Evolutionary conservation across 2,797 vertebrate species (phyloP).

Genomic region (Mastacembelus armatus): DNA sequence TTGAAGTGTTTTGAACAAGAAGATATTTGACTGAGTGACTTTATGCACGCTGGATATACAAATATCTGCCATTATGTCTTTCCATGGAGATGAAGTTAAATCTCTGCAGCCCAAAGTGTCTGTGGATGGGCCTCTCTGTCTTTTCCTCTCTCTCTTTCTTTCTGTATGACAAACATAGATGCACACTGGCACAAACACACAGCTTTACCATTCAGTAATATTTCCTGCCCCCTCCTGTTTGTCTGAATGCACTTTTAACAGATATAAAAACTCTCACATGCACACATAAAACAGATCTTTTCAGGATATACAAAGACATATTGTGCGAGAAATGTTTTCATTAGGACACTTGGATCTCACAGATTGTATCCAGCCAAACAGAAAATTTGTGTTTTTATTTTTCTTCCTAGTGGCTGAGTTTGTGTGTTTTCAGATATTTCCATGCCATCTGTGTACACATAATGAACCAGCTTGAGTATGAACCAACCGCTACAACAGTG

Average conservation of each 20-base stretch:
- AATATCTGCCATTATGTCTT: conserved; percentile 68
- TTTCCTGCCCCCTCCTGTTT: conserved; percentile 76
- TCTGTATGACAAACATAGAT: conserved; percentile 52
- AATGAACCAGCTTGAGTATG: conserved; percentile 54
- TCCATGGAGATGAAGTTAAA: conserved; percentile 72
- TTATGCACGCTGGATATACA: conserved; percentile 70
- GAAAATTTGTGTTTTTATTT: conserved; percentile 32
- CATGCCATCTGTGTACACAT: conserved; percentile 39
- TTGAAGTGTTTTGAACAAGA: conserved; percentile 41
- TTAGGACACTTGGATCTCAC: conserved; percentile 50
- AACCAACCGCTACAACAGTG: conserved; percentile 55
- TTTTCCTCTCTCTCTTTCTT: conserved; percentile 14
- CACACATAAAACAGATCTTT: conserved; percentile 37
- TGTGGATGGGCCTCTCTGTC: conserved; percentile 44
- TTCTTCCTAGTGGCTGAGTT: conserved; percentile 14
- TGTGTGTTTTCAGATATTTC: conserved; percentile 51
- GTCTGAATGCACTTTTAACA: conserved; percentile 71
- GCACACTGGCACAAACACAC: conserved; percentile 60
- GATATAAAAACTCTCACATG: conserved; percentile 61
- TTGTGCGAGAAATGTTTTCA: conserved; percentile 64
- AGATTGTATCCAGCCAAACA: conserved; percentile 35
- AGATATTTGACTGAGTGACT: conserved; percentile 54
- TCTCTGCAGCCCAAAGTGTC: conserved; percentile 47
- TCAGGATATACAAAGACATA: conserved; percentile 59
- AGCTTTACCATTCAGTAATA: conserved; percentile 73